phyloP scores from a whole-genome alignment of 2,888 invertebrate species.

The Anorthoa munda region DNA sequence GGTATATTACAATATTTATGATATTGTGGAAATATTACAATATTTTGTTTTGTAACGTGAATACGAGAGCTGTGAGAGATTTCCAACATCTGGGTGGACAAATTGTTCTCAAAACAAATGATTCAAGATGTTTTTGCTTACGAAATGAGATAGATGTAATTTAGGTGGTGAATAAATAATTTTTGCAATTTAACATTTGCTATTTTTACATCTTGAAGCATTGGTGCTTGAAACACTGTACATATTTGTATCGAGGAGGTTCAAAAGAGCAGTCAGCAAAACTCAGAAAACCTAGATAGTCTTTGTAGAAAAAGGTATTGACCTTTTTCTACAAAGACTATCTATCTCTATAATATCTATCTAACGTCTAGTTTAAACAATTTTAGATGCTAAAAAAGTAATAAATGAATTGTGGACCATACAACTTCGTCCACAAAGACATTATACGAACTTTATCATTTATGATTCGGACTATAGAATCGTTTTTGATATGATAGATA shows the following conservation, averaged over 20 bases:
- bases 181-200: not conserved
- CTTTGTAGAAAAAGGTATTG: too few relatives aligned
- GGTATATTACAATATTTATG: conserved; percentile 39
- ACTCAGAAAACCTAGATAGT: too few relatives aligned
- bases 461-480: too few relatives aligned
- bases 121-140: not conserved
- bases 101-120: conserved; percentile 18
- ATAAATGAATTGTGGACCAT: too few relatives aligned
- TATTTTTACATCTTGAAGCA: not conserved
- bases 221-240: not conserved
- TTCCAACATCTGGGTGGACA: not conserved
- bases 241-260: too few relatives aligned
- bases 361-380: too few relatives aligned
- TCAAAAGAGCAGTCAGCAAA: too few relatives aligned
- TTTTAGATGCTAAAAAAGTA: too few relatives aligned
- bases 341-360: too few relatives aligned
- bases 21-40: conserved; percentile 34
- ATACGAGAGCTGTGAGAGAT: conserved; percentile 25
- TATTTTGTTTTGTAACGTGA: conserved; percentile 10
- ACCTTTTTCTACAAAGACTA: too few relatives aligned
- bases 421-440: too few relatives aligned
- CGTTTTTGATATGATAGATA: not conserved
- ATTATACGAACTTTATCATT: too few relatives aligned
- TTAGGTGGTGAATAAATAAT: not conserved
- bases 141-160: not conserved